phyloP scores from a whole-genome alignment of 2,113 vertebrate genomes.

The Callaeas wilsoni region DNA sequence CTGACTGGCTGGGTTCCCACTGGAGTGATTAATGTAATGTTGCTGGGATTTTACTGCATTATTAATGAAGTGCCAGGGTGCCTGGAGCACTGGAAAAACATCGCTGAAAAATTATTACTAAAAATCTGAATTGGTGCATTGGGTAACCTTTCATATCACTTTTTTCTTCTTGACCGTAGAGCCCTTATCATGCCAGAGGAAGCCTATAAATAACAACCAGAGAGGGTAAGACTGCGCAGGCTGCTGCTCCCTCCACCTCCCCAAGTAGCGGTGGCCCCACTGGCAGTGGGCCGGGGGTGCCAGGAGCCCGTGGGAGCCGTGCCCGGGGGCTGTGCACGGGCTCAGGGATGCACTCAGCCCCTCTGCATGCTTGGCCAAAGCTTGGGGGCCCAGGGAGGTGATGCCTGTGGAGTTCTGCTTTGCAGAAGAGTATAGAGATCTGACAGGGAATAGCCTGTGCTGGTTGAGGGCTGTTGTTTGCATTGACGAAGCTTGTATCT shows the following conservation, averaged over 20 bases:
- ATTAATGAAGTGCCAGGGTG: conserved; percentile 57
- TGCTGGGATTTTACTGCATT: conserved; percentile 57
- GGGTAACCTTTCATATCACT: neutral
- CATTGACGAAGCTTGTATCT: neutral
- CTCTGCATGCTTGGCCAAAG: neutral
- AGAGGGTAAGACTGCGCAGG: neutral
- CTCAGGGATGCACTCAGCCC: accelerated
- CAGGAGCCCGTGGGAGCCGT: neutral
- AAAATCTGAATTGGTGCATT: conserved; percentile 28
- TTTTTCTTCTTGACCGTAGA: neutral
- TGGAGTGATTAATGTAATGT: conserved; percentile 46
- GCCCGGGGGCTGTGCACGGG: accelerated
- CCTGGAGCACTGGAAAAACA: conserved; percentile 53
- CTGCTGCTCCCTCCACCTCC: neutral
- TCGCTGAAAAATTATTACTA: conserved; percentile 33
- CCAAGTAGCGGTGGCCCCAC: accelerated
- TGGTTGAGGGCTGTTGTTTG: neutral
- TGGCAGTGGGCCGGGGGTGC: neutral
- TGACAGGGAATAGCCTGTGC: neutral
- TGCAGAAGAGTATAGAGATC: neutral
- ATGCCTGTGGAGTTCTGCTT: neutral
- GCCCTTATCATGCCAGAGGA: neutral
- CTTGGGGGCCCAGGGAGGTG: neutral
- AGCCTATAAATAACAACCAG: neutral
- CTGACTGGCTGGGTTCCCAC: conserved; percentile 53